Percentiles rank a stretch among this genome's conserved stretches.
phyloP scores from a whole-genome alignment of 1,140 invertebrate species.

The Bombus superbus region DNA sequence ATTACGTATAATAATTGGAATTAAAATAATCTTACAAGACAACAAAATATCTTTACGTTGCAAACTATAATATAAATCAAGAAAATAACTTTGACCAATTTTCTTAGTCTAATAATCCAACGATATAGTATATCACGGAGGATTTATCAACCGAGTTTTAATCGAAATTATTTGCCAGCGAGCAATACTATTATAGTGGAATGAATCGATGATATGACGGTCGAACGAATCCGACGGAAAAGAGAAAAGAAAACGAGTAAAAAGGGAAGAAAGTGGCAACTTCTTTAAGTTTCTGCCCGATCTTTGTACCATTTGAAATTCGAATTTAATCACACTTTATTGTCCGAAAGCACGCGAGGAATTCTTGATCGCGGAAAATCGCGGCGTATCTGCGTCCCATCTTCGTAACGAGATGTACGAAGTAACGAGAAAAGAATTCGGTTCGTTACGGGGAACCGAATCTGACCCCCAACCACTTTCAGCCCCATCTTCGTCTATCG shows the following conservation, averaged over 20 bases:
- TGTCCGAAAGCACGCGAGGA: constrained; percentile 30
- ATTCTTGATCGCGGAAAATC: constrained; percentile 41
- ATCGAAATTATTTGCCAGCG: background rate
- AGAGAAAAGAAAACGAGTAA: background rate
- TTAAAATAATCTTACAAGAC: no score
- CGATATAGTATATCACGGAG: no score
- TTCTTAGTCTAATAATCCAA: no score
- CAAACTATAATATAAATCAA: no score
- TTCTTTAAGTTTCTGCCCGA: constrained; percentile 18
- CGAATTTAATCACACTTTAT: constrained; percentile 53
- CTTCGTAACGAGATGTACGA: constrained; percentile 30
- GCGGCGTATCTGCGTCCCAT: background rate
- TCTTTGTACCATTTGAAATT: constrained; percentile 43
- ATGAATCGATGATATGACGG: background rate
- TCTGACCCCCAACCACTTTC: background rate
- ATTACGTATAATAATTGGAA: no score
- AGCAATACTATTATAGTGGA: background rate
- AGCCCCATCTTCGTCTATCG: background rate
- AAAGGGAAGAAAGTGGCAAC: background rate
- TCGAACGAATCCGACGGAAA: background rate
- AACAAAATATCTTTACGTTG: no score
- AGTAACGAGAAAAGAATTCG: constrained; percentile 43
- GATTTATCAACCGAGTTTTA: background rate
- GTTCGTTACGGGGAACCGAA: constrained; percentile 22
- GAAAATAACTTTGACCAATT: no score